A percentile compares a stretch with the other conserved stretches of the same genome.
These are phyloP conservation scores for Drosophila mimetica DNA, from an alignment of 2,888 invertebrate species.

Conservation along the genomic window DNA sequence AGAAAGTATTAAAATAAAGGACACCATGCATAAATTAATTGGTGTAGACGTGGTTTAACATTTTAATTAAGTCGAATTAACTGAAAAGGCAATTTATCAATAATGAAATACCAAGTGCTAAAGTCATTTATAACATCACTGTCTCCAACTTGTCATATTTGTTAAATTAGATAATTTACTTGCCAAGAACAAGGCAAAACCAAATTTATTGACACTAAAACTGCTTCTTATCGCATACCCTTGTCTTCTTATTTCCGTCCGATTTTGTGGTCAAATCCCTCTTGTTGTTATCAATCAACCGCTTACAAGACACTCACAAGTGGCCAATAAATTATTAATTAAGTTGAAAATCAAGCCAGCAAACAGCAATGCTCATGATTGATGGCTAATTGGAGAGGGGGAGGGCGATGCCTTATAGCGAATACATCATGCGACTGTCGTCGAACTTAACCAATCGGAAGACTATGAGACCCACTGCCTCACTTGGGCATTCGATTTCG, in stretches of 20 bases:
- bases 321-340: constrained; percentile 49
- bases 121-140: not conserved
- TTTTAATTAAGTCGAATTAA: not conserved
- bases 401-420: not conserved
- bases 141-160: not conserved
- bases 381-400: constrained; percentile 7
- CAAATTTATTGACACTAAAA: constrained; percentile 1
- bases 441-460: constrained; percentile 11
- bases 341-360: constrained; percentile 40
- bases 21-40: not conserved
- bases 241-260: not conserved
- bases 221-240: not conserved
- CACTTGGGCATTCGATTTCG: constrained; percentile 14
- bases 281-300: constrained; percentile 46
- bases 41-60: not conserved
- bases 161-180: not conserved
- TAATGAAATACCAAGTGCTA: not conserved
- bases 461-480: constrained; percentile 32
- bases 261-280: constrained; percentile 21
- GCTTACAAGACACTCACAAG: constrained; percentile 50
- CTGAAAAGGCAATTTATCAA: not conserved
- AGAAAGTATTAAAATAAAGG: not conserved
- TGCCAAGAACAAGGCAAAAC: not conserved
- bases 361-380: constrained; percentile 36
- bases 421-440: constrained; percentile 23